These are phyloP conservation scores for Cottus gobio DNA, from an alignment of 2,113 vertebrate species.

Conservation along the genomic window DNA sequence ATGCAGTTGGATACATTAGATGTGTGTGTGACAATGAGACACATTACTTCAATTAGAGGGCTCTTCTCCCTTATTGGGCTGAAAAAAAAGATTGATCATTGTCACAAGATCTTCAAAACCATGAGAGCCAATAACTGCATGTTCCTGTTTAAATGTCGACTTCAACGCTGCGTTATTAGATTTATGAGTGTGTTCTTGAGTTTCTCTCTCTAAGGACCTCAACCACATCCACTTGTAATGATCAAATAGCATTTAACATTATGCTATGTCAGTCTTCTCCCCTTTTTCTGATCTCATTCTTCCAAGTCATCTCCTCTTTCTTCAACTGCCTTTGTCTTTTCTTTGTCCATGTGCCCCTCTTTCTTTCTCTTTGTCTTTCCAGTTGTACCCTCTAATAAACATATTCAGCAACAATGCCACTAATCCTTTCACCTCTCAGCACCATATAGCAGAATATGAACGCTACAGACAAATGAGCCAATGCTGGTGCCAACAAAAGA, in stretches of 20 bases:
- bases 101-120: not conserved
- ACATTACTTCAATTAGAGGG: slow-evolving; percentile 27
- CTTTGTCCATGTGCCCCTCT: not conserved
- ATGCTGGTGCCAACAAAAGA: not conserved
- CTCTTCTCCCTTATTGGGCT: slow-evolving; percentile 2
- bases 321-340: not conserved
- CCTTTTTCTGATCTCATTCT: slow-evolving; percentile 5
- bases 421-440: slow-evolving; percentile 32
- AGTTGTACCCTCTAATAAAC: slow-evolving; percentile 19
- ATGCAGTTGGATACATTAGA: not conserved
- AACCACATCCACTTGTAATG: not conserved
- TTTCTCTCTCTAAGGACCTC: not conserved
- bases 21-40: slow-evolving; percentile 26
- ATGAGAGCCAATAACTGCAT: not conserved
- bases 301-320: slow-evolving; percentile 1
- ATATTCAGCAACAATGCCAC: slow-evolving; percentile 7
- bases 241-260: not conserved
- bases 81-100: not conserved
- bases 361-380: slow-evolving; percentile 2
- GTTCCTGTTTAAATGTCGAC: not conserved
- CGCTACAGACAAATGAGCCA: slow-evolving; percentile 28
- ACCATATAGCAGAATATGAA: slow-evolving; percentile 5
- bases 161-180: not conserved
- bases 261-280: not conserved
- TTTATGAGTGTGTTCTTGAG: not conserved